phyloP scores from a whole-genome alignment of 2,113 vertebrate genomes.

The Myrmecobius fasciatus region DNA sequence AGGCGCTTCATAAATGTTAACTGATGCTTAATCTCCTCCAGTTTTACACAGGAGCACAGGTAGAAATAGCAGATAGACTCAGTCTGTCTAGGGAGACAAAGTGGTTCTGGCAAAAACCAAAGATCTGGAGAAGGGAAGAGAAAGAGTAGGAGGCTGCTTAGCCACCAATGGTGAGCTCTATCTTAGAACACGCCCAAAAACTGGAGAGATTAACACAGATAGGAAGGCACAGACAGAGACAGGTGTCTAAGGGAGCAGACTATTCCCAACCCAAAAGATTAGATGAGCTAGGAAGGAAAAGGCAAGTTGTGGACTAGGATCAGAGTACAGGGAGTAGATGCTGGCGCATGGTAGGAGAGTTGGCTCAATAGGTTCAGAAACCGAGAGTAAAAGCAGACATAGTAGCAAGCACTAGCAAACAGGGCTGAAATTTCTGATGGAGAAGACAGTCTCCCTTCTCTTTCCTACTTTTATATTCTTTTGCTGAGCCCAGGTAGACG shows the following conservation, averaged over 20 bases:
- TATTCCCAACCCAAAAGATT: not conserved
- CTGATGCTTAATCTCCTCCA: not conserved
- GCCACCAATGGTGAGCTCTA: not conserved
- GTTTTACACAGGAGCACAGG: not conserved
- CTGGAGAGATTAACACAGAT: not conserved
- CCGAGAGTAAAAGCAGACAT: not conserved
- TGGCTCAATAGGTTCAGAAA: not conserved
- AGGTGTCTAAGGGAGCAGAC: no score
- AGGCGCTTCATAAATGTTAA: not conserved
- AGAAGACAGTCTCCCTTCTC: not conserved
- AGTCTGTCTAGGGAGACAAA: not conserved
- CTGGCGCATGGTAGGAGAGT: no score
- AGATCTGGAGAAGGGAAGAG: not conserved
- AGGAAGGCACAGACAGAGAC: not conserved
- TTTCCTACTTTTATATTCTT: not conserved
- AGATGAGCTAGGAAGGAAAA: not conserved
- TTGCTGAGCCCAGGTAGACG: not conserved
- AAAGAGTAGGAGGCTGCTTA: not conserved
- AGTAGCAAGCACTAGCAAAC: not conserved
- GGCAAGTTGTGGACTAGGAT: not conserved
- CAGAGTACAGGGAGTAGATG: not conserved
- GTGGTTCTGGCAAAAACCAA: not conserved
- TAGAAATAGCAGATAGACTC: not conserved
- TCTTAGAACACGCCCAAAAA: not conserved
- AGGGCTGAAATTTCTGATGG: not conserved